Base-by-base conservation (phyloP, 1,140 invertebrate species). In the Dendroctonus ponderosae region DNA sequence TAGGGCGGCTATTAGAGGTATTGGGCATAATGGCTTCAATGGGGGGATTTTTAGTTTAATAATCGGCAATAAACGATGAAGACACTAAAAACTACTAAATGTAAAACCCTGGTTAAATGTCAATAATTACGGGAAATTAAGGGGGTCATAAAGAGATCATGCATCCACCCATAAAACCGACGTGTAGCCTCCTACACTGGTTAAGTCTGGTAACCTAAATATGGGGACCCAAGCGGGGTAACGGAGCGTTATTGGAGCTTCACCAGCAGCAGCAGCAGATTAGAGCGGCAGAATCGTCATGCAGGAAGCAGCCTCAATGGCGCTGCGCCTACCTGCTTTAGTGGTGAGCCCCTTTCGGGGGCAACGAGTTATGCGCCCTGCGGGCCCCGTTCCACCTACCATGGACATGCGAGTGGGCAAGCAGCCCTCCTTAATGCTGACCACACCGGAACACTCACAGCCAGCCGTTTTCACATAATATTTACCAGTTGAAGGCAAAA, bases 301-400 rank as follows among this genome's bases (percentile, higher is more conserved):
- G 59, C 42, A 63, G 61, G 61, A 44, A 50, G 51, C 61, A 43
- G 7, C n/a, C 6, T 54, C 43, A 54, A 11, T 56, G 9, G 38
- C 43, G 54, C 62, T 65, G 44, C 62, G 52, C 62, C 62, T 65
- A 65, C 62, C 62, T 65, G 62, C 62, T 58, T 57, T 56, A 41
- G 53, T 65, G 62, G 53, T 49, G n/a, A 65, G 53, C 62, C 62
- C 62, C 41, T 65, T 65, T 38, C 51, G 15, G 40, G 52, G 54
- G 11, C n/a, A 49, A 11, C 62, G 50, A 6, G 43, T 26, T 14
- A 57, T 26, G 53, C 62, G 62, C 52, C 62, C 62, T 54, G 8
- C 26, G 9, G 52, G 62, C 38, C 12, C 54, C 43, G 56, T 65
- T 48, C 46, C 52, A 65, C 62, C 62, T 65, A 65, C 62, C 62